Percentiles rank a stretch among this genome's conserved stretches.
Conservation (phyloP, 2,113 vertebrate species). For the Sebastes schlegelii region DNA sequence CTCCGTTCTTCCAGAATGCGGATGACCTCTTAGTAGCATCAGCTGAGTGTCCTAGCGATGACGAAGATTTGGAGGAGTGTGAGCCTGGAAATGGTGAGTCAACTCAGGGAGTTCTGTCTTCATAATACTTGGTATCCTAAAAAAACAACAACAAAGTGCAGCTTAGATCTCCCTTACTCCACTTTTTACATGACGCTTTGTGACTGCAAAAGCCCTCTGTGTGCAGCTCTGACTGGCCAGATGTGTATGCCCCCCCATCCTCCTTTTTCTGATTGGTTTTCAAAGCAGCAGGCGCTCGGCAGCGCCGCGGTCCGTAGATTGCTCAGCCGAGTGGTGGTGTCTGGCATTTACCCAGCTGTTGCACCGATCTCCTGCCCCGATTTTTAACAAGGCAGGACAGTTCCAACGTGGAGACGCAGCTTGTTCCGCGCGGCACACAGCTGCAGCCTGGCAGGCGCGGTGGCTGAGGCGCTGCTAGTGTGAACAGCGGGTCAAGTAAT, state of each 20-base stretch:
- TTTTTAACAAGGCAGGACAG: slow-evolving; percentile 59
- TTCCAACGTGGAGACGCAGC: slow-evolving; percentile 42
- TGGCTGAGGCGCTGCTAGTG: slow-evolving; percentile 35
- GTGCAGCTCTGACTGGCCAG: slow-evolving; percentile 72
- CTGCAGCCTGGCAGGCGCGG: slow-evolving; percentile 45
- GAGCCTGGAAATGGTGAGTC: slow-evolving; percentile 96
- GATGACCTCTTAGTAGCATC: slow-evolving; percentile 95
- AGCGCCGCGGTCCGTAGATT: slow-evolving; percentile 20
- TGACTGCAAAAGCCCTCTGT: slow-evolving; percentile 39
- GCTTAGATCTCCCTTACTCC: slow-evolving; percentile 19
- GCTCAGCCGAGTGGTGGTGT: slow-evolving; percentile 43
- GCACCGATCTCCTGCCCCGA: slow-evolving; percentile 48
- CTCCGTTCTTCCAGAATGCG: slow-evolving; percentile 86
- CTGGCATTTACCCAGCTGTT: slow-evolving; percentile 65
- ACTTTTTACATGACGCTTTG: slow-evolving; percentile 24
- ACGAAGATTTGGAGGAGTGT: slow-evolving; percentile 96
- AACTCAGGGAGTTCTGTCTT: slow-evolving; percentile 72
- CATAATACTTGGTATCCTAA: slow-evolving; percentile 34
- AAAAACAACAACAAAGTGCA: slow-evolving; percentile 11
- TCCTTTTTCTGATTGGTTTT: slow-evolving; percentile 33
- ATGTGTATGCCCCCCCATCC: slow-evolving; percentile 9
- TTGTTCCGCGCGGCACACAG: slow-evolving; percentile 42
- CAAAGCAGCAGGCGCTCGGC: slow-evolving; percentile 45
- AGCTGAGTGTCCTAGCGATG: slow-evolving; percentile 95
- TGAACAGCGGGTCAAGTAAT: slow-evolving; percentile 54